These are phyloP conservation scores for Pangasius larnaudii DNA, from an alignment of 2,797 vertebrate genomes.

Conservation along the genomic window DNA sequence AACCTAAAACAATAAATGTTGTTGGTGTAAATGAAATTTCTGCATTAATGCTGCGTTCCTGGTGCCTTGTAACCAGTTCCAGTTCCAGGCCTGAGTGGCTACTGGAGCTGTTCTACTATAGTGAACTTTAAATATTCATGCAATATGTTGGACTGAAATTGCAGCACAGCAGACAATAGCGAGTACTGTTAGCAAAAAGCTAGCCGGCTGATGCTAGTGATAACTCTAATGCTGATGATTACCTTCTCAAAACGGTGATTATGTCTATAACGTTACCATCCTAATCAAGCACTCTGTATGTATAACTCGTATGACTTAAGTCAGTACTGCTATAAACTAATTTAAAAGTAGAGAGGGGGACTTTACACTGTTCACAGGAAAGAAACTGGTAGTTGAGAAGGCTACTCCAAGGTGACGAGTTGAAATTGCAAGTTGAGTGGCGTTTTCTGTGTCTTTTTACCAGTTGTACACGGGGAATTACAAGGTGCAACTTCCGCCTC, in stretches of 20 bases:
- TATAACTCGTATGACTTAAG: neutral
- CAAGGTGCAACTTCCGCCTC: neutral
- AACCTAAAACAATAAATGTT: no score
- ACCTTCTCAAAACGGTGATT: neutral
- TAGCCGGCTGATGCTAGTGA: neutral
- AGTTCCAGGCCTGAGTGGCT: neutral
- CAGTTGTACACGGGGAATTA: neutral
- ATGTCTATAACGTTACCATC: no score
- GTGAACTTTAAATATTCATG: no score
- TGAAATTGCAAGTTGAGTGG: neutral
- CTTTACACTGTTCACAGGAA: neutral
- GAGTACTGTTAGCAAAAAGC: neutral
- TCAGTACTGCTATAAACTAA: neutral
- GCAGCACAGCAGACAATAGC: neutral
- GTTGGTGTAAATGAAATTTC: no score
- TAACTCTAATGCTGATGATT: neutral
- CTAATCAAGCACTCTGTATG: neutral
- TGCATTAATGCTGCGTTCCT: no score
- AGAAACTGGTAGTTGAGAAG: neutral
- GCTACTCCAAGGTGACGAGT: neutral
- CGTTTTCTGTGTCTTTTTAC: neutral
- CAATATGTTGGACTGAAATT: neutral
- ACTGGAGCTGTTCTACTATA: no score
- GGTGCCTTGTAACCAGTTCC: no score
- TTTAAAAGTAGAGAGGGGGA: neutral